A percentile compares a stretch with the other conserved stretches of the same genome.
Conservation (phyloP, 2,888 invertebrate species). For the Pseudococcus longispinus region DNA sequence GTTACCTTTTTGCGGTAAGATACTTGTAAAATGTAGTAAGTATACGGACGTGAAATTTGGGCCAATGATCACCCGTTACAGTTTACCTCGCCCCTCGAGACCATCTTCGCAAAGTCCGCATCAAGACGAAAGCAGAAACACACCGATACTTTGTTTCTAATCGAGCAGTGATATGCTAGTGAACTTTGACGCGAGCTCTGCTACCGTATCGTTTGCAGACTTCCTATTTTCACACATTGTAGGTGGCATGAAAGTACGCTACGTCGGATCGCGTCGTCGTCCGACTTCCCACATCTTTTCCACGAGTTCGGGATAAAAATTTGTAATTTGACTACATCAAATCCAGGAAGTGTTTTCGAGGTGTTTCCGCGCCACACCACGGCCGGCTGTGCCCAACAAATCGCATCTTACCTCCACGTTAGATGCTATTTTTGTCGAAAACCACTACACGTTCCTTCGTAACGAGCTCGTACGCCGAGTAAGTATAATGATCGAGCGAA, state of each 20-base stretch:
- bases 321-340: background rate
- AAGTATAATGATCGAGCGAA: background rate
- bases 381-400: background rate
- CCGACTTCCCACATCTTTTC: background rate
- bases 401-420: background rate
- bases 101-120: background rate
- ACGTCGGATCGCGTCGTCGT: background rate
- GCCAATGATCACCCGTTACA: background rate
- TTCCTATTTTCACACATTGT: too few relatives aligned
- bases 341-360: constrained; percentile 22
- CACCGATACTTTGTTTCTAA: background rate
- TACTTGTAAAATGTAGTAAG: background rate
- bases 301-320: background rate
- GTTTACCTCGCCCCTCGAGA: background rate
- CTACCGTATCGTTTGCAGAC: background rate
- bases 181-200: background rate
- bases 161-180: background rate
- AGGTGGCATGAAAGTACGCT: background rate
- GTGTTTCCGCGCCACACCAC: background rate
- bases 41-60: background rate
- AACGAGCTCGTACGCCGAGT: background rate
- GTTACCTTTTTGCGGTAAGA: background rate
- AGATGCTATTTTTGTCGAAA: background rate
- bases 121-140: background rate
- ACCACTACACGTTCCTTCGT: background rate